phyloP scores from a whole-genome alignment of 1,140 invertebrate species.

The Drosophila insularis region DNA sequence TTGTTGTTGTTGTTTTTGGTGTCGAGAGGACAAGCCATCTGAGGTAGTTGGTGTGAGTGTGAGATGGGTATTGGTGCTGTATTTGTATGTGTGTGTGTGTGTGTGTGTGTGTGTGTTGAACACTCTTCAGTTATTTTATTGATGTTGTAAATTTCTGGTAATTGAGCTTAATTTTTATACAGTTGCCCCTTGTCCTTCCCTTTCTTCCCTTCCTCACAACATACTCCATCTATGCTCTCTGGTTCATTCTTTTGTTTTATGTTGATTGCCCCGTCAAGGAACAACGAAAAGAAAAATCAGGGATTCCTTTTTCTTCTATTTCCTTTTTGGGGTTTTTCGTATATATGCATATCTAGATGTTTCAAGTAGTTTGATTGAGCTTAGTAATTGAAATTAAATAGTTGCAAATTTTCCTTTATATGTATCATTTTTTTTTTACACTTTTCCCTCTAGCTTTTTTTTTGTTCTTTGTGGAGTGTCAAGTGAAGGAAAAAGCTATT shows the following conservation, averaged over 20 bases:
- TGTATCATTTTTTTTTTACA: neutral
- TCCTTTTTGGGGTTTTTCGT: neutral
- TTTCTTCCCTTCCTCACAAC: neutral
- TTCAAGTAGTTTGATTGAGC: slow-evolving; percentile 15
- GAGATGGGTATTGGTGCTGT: neutral
- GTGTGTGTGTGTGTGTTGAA: slow-evolving; percentile 54
- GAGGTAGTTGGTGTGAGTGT: neutral
- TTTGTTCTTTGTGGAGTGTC: neutral
- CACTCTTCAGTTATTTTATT: slow-evolving; percentile 80
- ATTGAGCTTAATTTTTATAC: slow-evolving; percentile 81
- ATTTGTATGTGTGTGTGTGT: slow-evolving; percentile 8
- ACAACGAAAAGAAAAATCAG: neutral
- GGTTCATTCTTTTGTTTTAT: slow-evolving; percentile 66
- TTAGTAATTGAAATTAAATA: slow-evolving; percentile 73
- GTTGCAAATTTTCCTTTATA: slow-evolving; percentile 43
- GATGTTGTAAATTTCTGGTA: slow-evolving; percentile 80
- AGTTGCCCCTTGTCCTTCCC: slow-evolving; percentile 45
- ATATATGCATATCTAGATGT: neutral
- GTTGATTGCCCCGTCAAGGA: slow-evolving; percentile 60
- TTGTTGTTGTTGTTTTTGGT: neutral
- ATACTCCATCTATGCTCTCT: neutral
- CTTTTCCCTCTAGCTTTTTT: neutral
- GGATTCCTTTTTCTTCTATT: too few relatives aligned
- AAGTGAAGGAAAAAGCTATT: slow-evolving; percentile 37
- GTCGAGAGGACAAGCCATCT: slow-evolving; percentile 3